Percentiles rank a stretch among this genome's conserved stretches.
Evolutionary conservation across 1,140 invertebrate species (phyloP).

Genomic region (Babylonia areolata): DNA sequence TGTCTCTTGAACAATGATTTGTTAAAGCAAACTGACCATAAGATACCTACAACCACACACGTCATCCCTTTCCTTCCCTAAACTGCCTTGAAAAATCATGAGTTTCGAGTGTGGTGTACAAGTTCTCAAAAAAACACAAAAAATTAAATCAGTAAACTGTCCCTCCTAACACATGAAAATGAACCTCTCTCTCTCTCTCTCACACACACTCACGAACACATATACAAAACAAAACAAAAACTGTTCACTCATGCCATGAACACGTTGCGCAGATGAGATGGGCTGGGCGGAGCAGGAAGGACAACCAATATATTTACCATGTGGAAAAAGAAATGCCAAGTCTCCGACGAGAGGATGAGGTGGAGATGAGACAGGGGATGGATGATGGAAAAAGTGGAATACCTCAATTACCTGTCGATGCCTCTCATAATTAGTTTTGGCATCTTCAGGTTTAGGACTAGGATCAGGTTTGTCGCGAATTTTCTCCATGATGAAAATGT

Average conservation of each 20-base stretch:
- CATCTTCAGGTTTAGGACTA: conserved; percentile 82
- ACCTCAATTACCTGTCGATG: conserved; percentile 79
- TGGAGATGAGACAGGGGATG: conserved; percentile 43
- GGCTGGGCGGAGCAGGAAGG: not conserved
- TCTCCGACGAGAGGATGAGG: conserved; percentile 38
- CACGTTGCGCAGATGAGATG: not conserved
- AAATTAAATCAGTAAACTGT: too few relatives aligned
- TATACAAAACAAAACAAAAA: not conserved
- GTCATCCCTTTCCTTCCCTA: too few relatives aligned
- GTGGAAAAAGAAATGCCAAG: conserved; percentile 43
- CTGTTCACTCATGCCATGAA: not conserved
- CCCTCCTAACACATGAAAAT: too few relatives aligned
- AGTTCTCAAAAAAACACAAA: too few relatives aligned
- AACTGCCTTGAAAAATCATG: too few relatives aligned
- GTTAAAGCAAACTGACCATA: too few relatives aligned
- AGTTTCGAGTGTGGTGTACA: too few relatives aligned
- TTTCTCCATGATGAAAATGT: conserved; percentile 98
- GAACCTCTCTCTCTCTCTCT: not conserved
- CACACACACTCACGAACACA: not conserved
- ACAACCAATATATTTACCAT: not conserved
- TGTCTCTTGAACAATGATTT: too few relatives aligned
- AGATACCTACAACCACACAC: too few relatives aligned
- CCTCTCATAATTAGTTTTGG: conserved; percentile 77
- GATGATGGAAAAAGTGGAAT: conserved; percentile 52
- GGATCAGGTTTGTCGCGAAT: conserved; percentile 98